Base-by-base conservation (phyloP, 1,140 invertebrate species). In the Papilio xuthus region DNA sequence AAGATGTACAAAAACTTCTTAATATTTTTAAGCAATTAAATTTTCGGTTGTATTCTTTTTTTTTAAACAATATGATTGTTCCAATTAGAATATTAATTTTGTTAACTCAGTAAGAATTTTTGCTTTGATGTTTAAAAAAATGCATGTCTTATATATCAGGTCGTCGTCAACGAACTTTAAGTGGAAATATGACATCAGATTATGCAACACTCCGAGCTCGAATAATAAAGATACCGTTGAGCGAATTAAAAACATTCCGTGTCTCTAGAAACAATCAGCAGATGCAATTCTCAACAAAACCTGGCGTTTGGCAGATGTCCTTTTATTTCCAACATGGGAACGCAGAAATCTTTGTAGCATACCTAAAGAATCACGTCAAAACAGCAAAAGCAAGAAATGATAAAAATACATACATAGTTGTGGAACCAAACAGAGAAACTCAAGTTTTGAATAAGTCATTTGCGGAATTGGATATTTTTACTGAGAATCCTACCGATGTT, bases 281-380 rank as follows among this genome's bases (percentile, higher is more conserved):
- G 73, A 92, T 97, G 79, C 96, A 96, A 70, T 96, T 97, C 81
- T 95, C 96, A 79, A 96, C 96, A 12, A 96, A 96, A 85, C 96
- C 97, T 86, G 96, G 96, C 13, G 95, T 96, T 0, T 95, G 96
- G 79, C 96, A 97, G 82, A 96, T 96, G 80, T 96, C 96, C 18
- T 96, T 97, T 85, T 97, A 98, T 85, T 99, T 99, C 92, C 97
- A 98, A 89, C 95, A 97, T 85, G 97, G 96, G 12, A 98, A 98
- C 82, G 97, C 97, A 9, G 96, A 97, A 85, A 95, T 96, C 79
- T 97, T 99, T 87, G 93, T 98, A 10, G 95, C 95, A 37, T 94
- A 95, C 56, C 91, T 97, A 20, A 96, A 96, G 83, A 94, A 90
- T 74, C 87, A 94, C 71, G 87, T 96, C 9, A 95, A 95, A 90